phyloP scores from a whole-genome alignment of 1,140 invertebrate genomes.

The Drosophila bipectinata region DNA sequence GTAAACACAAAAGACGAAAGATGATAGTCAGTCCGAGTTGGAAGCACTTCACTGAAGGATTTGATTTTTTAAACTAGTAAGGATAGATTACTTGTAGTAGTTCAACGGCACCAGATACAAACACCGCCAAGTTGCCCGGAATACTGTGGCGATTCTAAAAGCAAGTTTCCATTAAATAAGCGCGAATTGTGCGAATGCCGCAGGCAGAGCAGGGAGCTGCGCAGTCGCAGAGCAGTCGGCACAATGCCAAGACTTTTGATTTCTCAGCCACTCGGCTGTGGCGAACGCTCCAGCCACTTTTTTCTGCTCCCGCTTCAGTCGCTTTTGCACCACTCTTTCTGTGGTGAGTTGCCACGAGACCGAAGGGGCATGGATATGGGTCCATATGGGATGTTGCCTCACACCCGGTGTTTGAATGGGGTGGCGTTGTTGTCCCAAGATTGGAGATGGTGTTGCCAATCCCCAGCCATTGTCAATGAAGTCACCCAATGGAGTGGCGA shows the following conservation, averaged over 20 bases:
- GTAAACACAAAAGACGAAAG: conserved; percentile 41
- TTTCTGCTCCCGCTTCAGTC: conserved; percentile 11
- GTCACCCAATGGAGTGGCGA: conserved; percentile 38
- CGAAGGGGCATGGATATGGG: conserved; percentile 50
- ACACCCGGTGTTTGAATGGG: conserved; percentile 48
- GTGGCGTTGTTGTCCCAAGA: conserved; percentile 48
- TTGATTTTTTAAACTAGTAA: background rate
- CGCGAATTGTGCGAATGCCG: conserved; percentile 57
- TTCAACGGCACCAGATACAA: conserved; percentile 79
- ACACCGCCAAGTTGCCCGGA: conserved; percentile 81
- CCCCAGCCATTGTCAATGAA: conserved; percentile 46
- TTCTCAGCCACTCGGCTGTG: conserved; percentile 73
- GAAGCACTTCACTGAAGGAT: conserved; percentile 31
- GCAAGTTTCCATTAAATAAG: conserved; percentile 78
- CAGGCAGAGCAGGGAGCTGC: conserved; percentile 31
- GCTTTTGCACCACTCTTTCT: conserved; percentile 11
- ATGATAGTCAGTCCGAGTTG: background rate
- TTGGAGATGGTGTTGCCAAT: conserved; percentile 32
- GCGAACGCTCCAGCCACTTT: conserved; percentile 21
- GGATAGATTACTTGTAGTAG: conserved; percentile 64
- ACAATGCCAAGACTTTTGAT: conserved; percentile 60
- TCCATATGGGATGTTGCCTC: conserved; percentile 63
- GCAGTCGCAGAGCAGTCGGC: conserved; percentile 34
- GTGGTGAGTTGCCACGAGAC: conserved; percentile 56
- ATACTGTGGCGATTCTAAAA: conserved; percentile 83